Conservation (phyloP, 1,140 invertebrate genomes). For the Euschistus heros region DNA sequence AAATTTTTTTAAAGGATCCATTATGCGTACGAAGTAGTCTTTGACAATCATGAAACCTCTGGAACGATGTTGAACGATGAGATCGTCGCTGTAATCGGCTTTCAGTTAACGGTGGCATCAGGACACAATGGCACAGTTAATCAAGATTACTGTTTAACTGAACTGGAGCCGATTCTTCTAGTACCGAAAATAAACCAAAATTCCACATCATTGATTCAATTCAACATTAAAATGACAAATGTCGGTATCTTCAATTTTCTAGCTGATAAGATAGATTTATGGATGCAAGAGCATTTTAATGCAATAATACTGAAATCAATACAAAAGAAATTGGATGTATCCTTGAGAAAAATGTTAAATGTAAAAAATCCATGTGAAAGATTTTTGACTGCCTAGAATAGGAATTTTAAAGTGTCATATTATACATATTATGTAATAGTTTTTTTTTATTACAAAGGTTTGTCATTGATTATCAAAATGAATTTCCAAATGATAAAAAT, state of each 20-base stretch:
- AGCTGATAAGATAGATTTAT: conserved; percentile 18
- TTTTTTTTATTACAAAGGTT: too few species aligned
- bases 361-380: conserved; percentile 13
- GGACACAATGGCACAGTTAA: not conserved
- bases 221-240: not conserved
- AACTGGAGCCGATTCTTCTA: conserved; percentile 3
- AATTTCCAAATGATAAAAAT: too few species aligned
- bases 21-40: conserved; percentile 19
- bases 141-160: not conserved
- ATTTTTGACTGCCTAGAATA: conserved; percentile 19
- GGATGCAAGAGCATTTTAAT: conserved; percentile 22
- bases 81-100: not conserved
- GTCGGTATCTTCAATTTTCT: conserved; percentile 17
- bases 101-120: conserved; percentile 14
- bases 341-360: conserved; percentile 10
- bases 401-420: too few species aligned
- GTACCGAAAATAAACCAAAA: not conserved
- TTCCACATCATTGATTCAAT: not conserved
- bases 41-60: conserved; percentile 8
- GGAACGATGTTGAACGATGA: conserved; percentile 3
- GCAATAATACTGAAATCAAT: conserved; percentile 6
- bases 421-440: too few species aligned
- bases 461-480: too few species aligned
- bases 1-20: conserved; percentile 3
- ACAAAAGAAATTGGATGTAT: conserved; percentile 13